A percentile compares a stretch with the other conserved stretches of the same genome.
Conservation (phyloP, 2,113 vertebrate genomes). For the Haemorhous mexicanus region DNA sequence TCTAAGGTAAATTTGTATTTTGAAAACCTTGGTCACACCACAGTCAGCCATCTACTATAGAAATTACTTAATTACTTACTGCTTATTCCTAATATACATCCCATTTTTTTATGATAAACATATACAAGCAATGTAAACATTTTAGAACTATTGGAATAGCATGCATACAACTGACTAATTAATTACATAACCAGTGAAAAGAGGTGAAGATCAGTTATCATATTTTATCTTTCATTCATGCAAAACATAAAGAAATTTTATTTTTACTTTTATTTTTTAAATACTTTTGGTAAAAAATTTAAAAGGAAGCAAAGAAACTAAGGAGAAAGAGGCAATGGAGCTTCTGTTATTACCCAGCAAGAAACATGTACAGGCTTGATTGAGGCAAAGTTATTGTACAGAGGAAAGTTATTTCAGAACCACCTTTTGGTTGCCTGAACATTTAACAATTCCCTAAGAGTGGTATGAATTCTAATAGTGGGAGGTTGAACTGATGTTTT, state of each 20-base stretch:
- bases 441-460: not conserved
- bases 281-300: rapidly evolving
- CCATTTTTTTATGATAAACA: not conserved
- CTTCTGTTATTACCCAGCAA: not conserved
- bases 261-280: not conserved
- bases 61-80: not conserved
- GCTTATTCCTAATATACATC: not conserved
- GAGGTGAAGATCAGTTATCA: not conserved
- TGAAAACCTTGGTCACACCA: not conserved
- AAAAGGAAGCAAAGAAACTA: not conserved
- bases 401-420: not conserved
- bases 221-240: not conserved
- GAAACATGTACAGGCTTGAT: not conserved
- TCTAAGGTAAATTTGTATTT: not conserved
- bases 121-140: not conserved
- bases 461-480: not conserved
- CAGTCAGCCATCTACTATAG: not conserved
- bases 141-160: not conserved
- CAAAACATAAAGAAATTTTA: not conserved
- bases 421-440: not conserved
- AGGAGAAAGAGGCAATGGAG: not conserved
- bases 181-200: not conserved
- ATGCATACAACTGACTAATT: not conserved
- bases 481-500: not conserved
- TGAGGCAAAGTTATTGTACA: not conserved